These are phyloP conservation scores for Arrhopalites spinosus DNA, from an alignment of 2,888 invertebrate species.

Conservation along the genomic window DNA sequence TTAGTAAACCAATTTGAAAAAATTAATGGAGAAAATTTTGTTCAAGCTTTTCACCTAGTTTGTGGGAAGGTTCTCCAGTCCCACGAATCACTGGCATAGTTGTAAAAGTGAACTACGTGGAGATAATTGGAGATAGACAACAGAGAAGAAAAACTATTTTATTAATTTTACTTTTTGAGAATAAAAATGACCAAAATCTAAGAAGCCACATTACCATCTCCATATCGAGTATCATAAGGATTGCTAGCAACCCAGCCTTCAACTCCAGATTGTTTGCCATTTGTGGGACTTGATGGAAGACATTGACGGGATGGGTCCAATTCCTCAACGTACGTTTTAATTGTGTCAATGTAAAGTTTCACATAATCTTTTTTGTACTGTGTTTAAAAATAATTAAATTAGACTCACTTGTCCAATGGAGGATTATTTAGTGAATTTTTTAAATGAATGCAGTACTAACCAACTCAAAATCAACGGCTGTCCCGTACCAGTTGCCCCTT, in stretches of 20 bases:
- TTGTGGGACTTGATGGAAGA: constrained; percentile 88
- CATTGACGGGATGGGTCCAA: constrained; percentile 71
- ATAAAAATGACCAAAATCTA: neutral
- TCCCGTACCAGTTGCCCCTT: constrained; percentile 74
- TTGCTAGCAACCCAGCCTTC: constrained; percentile 60
- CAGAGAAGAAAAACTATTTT: too few species aligned
- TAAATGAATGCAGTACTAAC: too few species aligned
- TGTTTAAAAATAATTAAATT: too few species aligned
- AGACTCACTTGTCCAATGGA: too few species aligned
- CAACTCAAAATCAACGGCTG: constrained; percentile 60
- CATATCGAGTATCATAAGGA: constrained; percentile 60
- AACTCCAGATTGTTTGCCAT: constrained; percentile 72
- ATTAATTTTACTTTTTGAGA: neutral
- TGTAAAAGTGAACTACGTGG: constrained; percentile 80
- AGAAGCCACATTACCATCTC: constrained; percentile 61
- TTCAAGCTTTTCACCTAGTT: too few species aligned
- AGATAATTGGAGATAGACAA: too few species aligned
- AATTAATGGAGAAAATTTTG: too few species aligned
- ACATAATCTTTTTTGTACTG: constrained; percentile 79
- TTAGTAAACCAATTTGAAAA: too few species aligned
- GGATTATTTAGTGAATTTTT: too few species aligned
- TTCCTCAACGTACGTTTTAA: constrained; percentile 68
- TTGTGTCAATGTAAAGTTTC: constrained; percentile 78
- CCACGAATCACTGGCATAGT: constrained; percentile 82
- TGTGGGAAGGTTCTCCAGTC: constrained; percentile 67